Percentiles rank a stretch among this genome's conserved stretches.
These are phyloP conservation scores for Vireo altiloquus DNA, from an alignment of 2,113 vertebrate genomes.

Conservation along the genomic window DNA sequence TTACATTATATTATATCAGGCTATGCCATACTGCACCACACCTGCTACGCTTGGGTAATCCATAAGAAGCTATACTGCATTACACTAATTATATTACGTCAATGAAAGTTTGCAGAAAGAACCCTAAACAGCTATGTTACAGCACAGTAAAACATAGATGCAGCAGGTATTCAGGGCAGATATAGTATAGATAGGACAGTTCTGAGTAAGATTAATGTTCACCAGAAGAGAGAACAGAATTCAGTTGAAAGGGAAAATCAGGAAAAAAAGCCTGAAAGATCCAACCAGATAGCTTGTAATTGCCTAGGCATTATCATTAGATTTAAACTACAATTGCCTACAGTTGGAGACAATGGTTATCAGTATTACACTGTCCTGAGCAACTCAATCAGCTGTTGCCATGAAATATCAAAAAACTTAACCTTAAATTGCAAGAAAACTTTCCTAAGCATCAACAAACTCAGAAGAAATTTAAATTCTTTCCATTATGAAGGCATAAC, in stretches of 20 bases:
- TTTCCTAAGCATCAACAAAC: background rate
- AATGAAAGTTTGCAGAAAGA: background rate
- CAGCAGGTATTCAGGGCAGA: background rate
- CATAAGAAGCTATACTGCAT: background rate
- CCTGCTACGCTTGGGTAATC: no score
- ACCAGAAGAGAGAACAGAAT: background rate
- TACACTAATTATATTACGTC: background rate
- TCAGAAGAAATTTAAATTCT: background rate
- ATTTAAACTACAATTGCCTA: background rate
- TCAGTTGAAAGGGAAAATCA: background rate
- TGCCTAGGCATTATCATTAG: background rate
- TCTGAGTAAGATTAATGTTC: background rate
- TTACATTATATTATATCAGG: background rate
- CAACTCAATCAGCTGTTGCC: background rate
- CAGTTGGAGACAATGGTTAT: background rate
- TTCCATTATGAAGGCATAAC: background rate
- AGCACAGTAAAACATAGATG: background rate
- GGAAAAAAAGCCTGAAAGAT: background rate
- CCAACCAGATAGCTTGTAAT: background rate
- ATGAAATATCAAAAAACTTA: background rate
- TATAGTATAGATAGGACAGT: background rate
- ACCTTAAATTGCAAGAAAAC: background rate
- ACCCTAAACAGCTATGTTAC: background rate
- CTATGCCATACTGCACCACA: background rate
- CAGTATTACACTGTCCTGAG: background rate